Conservation (phyloP, 2,888 invertebrate genomes). For the Lingula anatina region DNA sequence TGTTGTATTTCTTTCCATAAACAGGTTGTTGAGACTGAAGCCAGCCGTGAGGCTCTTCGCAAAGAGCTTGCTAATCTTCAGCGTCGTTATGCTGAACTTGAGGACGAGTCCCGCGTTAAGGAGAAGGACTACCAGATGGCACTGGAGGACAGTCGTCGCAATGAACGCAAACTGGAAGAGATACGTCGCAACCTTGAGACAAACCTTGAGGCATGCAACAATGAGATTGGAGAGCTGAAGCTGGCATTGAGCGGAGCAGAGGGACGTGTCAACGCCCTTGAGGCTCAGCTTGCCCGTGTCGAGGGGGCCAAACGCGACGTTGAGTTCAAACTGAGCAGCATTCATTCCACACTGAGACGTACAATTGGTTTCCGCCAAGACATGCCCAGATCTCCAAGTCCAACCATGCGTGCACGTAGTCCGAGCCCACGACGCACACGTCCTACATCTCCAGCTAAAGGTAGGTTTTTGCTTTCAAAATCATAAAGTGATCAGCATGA, state of each 20-base stretch:
- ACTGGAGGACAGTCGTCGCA: slow-evolving; percentile 79
- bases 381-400: slow-evolving; percentile 37
- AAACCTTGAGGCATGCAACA: slow-evolving; percentile 75
- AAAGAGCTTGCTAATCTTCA: slow-evolving; percentile 75
- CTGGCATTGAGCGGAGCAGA: slow-evolving; percentile 57
- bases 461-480: slow-evolving; percentile 13
- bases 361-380: slow-evolving; percentile 77
- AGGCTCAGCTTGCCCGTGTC: slow-evolving; percentile 66
- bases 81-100: slow-evolving; percentile 74
- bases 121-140: slow-evolving; percentile 79
- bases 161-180: slow-evolving; percentile 85
- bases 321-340: slow-evolving; percentile 80
- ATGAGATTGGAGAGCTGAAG: slow-evolving; percentile 68
- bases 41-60: slow-evolving; percentile 71
- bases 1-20: no score
- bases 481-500: no score
- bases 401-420: slow-evolving; percentile 36
- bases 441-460: slow-evolving; percentile 47
- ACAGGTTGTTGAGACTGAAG: slow-evolving; percentile 75
- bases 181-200: slow-evolving; percentile 89
- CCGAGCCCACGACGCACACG: slow-evolving; percentile 36
- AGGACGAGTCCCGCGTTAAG: slow-evolving; percentile 75
- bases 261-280: slow-evolving; percentile 80
- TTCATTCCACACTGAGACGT: slow-evolving; percentile 76
- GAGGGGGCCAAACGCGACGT: slow-evolving; percentile 68